Evolutionary conservation across 2,888 invertebrate species (phyloP), one percentile per base, ranked within the genome.

Genomic region (Himalopsyche tibetana): DNA sequence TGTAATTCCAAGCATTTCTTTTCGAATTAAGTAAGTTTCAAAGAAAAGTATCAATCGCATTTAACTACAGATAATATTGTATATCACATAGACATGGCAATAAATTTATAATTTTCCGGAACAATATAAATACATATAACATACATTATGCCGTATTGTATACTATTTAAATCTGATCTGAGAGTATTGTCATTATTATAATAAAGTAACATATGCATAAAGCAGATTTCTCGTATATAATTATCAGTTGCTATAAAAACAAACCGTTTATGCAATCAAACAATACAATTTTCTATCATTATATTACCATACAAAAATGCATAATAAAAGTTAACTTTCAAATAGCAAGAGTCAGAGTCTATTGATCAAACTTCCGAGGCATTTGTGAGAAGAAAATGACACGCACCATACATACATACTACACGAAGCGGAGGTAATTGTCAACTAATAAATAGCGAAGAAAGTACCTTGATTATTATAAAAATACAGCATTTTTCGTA

Each of bases 221-320:
- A 83, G 80, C 19, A 55, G 82, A 86, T 63, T 56, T 81, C 55
- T 55, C 80, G 19, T 17, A 51, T 42, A 69, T 51, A 85, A 82
- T 63, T n/a, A 55, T 79, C 40, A 69, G 80, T 28, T 83, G 15
- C 63, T 28, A 42, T 74, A 82, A 55, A 84, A 83, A 28, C 83
- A 84, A 19, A 69, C 38, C n/a, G 55, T 86, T 86, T 86, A 80
- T 82, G 82, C 84, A 84, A 86, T 84, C 84, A 45, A 56, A 86
- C 82, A 86, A 86, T 86, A 80, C 51, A 84, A 74, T 82, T 85
- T 84, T 86, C 82, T 84, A 84, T 51, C 82, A 86, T 86, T 74
- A 36, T 38, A 36, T 74, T 84, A 84, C 81, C 86, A 86, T 86
- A 84, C 80, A 82, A 80, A 86, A 84, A 79, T 55, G 36, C 81